These are phyloP conservation scores for Orgyia antiqua DNA, from an alignment of 2,888 invertebrate species.

Conservation along the genomic window DNA sequence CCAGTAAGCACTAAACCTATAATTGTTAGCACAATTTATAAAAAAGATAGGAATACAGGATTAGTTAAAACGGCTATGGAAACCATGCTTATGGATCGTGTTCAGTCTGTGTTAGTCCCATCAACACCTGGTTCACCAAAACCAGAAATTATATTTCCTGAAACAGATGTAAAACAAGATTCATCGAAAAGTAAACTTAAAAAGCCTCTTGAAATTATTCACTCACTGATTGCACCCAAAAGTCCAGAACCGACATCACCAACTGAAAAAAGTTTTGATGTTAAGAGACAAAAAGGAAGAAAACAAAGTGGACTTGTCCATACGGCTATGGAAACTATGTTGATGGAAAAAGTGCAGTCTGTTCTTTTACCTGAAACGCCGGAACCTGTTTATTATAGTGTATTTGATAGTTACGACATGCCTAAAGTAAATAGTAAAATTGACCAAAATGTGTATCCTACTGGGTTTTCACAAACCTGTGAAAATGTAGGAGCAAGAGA, in stretches of 20 bases:
- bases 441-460: conserved; percentile 12
- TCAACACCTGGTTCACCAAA: conserved; percentile 17
- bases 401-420: conserved; percentile 23
- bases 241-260: conserved; percentile 14
- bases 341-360: conserved; percentile 70
- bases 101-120: conserved; percentile 35
- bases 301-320: conserved; percentile 56
- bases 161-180: conserved; percentile 8
- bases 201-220: conserved; percentile 17
- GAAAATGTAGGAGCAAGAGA: conserved; percentile 27
- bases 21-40: conserved; percentile 13
- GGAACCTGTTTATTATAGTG: conserved; percentile 20
- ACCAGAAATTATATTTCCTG: conserved; percentile 12
- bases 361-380: conserved; percentile 47
- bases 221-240: conserved; percentile 16
- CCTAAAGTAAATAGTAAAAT: conserved; percentile 12
- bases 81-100: conserved; percentile 69
- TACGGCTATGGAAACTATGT: conserved; percentile 72
- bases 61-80: conserved; percentile 64
- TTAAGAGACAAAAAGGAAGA: conserved; percentile 21
- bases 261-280: conserved; percentile 13
- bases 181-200: conserved; percentile 9
- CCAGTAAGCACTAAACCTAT: conserved; percentile 19
- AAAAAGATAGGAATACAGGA: conserved; percentile 15
- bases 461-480: conserved; percentile 29